phyloP scores from a whole-genome alignment of 2,113 vertebrate species.

The Microcebus murinus region DNA sequence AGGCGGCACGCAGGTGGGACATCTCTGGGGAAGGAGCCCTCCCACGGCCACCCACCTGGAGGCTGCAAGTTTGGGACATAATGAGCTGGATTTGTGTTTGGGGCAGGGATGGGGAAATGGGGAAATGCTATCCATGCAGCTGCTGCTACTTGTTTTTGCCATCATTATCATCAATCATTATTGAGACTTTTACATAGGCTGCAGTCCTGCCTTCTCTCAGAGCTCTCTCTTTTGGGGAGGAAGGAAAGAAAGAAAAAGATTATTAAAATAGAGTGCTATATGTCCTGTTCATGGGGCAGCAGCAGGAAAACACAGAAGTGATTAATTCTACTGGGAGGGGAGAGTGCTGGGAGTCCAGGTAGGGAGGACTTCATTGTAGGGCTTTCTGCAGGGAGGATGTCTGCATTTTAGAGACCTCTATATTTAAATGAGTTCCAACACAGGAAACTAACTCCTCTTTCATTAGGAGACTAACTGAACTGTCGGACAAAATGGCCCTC shows the following conservation, averaged over 20 bases:
- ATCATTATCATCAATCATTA: background rate
- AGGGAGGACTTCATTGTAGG: background rate
- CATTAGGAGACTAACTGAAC: background rate
- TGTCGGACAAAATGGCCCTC: background rate
- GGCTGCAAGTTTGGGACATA: background rate
- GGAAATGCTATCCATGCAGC: fast-evolving
- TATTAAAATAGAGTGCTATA: background rate
- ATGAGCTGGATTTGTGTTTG: background rate
- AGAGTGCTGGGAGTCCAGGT: background rate
- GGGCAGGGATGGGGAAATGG: fast-evolving
- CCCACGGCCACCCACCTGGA: background rate
- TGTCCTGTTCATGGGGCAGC: background rate
- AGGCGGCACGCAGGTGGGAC: background rate
- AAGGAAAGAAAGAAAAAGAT: background rate
- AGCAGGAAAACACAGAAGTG: background rate
- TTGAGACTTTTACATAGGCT: background rate
- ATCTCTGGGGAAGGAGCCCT: fast-evolving
- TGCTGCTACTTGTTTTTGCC: too few relatives aligned
- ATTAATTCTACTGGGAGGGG: background rate
- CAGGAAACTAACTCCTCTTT: background rate
- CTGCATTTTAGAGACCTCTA: background rate
- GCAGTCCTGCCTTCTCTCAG: background rate
- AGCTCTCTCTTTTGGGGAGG: background rate
- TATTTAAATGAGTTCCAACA: background rate
- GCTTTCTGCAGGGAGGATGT: background rate